phyloP scores from a whole-genome alignment of 2,888 invertebrate genomes.

The Tridacna crocea region DNA sequence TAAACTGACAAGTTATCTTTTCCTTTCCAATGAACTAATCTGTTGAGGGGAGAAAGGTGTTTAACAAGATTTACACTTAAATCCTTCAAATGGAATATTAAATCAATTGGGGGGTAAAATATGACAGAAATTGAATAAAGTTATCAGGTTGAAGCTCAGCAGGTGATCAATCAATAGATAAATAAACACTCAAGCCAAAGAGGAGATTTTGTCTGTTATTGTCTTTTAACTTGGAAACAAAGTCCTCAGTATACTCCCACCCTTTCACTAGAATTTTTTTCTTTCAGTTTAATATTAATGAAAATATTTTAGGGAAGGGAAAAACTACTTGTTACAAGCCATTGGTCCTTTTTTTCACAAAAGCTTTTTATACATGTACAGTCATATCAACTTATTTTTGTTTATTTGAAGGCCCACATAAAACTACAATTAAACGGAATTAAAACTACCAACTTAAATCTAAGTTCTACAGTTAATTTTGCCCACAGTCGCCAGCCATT shows the following conservation, averaged over 20 bases:
- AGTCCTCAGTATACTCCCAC: too few species aligned
- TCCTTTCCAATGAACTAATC: too few species aligned
- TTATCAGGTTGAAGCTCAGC: constrained; percentile 4
- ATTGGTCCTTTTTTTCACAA: too few species aligned
- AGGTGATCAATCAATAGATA: constrained; percentile 7
- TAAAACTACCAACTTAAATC: too few species aligned
- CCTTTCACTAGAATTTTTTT: too few species aligned
- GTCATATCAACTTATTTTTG: too few species aligned
- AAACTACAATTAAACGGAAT: too few species aligned
- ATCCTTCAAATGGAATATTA: constrained; percentile 15
- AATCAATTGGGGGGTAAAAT: constrained; percentile 17
- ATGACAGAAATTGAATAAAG: constrained; percentile 9
- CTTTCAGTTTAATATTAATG: background rate
- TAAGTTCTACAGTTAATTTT: too few species aligned
- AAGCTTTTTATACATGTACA: too few species aligned
- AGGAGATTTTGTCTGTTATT: background rate
- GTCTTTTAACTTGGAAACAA: background rate
- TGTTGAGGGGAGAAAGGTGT: background rate
- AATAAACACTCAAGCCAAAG: constrained; percentile 5
- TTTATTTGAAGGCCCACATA: too few species aligned
- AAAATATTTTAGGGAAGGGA: background rate
- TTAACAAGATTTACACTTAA: constrained; percentile 12
- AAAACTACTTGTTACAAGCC: background rate
- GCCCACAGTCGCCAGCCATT: too few species aligned
- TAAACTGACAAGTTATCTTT: too few species aligned